Percentiles rank a stretch among this genome's conserved stretches.
Conservation (phyloP, 2,113 vertebrate species). For the Stigmatopora nigra region DNA sequence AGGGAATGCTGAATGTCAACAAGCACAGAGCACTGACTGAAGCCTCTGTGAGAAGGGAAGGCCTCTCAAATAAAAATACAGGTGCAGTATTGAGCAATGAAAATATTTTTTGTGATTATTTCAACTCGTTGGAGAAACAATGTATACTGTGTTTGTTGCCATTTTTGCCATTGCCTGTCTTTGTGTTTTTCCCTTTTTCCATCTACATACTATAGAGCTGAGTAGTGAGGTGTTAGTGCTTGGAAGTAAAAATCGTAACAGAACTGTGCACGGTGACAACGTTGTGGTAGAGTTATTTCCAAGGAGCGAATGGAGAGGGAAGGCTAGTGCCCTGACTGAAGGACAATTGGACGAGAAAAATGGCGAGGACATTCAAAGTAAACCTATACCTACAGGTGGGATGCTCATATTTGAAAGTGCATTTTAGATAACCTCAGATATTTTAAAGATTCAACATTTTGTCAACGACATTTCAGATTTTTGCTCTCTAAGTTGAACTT, state of each 20-base stretch:
- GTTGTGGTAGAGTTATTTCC: slow-evolving; percentile 84
- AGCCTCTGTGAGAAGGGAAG: too few species aligned
- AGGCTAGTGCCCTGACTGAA: slow-evolving; percentile 74
- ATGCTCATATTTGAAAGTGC: not conserved
- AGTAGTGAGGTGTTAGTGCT: slow-evolving; percentile 77
- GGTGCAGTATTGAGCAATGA: too few species aligned
- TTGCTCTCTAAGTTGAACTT: not conserved
- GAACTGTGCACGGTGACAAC: slow-evolving; percentile 82
- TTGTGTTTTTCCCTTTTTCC: not conserved
- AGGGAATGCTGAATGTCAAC: slow-evolving; percentile 65
- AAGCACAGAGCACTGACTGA: too few species aligned
- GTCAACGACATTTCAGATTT: not conserved
- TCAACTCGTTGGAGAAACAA: too few species aligned
- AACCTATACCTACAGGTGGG: slow-evolving; percentile 86
- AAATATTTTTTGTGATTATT: too few species aligned
- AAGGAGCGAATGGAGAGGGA: slow-evolving; percentile 80
- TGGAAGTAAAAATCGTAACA: slow-evolving; percentile 70
- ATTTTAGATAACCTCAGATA: not conserved
- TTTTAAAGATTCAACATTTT: not conserved
- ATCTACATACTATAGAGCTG: slow-evolving; percentile 64
- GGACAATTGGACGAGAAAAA: slow-evolving; percentile 75
- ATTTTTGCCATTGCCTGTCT: not conserved
- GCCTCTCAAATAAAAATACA: too few species aligned
- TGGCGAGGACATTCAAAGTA: slow-evolving; percentile 64
- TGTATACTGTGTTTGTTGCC: not conserved